Conservation (phyloP, 2,113 vertebrate genomes). For the Pseudolaguvia tuberculata region DNA sequence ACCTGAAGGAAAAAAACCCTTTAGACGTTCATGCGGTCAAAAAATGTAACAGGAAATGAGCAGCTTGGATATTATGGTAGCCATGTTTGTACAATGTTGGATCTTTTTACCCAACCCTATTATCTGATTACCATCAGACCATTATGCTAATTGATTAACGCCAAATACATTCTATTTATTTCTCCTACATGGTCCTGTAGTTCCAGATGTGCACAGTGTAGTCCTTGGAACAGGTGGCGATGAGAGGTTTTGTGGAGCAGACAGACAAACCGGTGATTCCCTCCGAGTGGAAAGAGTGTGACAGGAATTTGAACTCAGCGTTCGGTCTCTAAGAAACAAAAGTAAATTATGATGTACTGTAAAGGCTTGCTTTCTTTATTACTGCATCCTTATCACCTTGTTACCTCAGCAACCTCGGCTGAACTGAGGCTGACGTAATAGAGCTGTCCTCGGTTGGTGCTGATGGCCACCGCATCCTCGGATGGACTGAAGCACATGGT, state of each 20-base stretch:
- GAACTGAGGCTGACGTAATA: conserved; percentile 76
- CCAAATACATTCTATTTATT: not conserved
- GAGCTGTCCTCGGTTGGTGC: conserved; percentile 79
- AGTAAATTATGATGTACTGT: not conserved
- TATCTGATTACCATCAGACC: not conserved
- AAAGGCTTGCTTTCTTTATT: not conserved
- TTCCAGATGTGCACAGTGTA: conserved; percentile 89
- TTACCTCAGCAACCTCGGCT: conserved; percentile 59
- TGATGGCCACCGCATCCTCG: conserved; percentile 75
- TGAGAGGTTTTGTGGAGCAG: conserved; percentile 81
- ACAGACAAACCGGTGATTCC: conserved; percentile 79
- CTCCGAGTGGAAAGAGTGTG: conserved; percentile 77
- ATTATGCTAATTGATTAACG: too few species aligned
- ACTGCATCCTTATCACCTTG: not conserved
- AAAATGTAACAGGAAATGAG: not conserved
- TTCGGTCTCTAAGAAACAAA: conserved; percentile 63
- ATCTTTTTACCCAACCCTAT: too few species aligned
- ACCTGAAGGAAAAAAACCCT: conserved; percentile 59
- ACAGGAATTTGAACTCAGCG: conserved; percentile 76
- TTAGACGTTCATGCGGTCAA: not conserved
- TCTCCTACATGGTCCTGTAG: conserved; percentile 82
- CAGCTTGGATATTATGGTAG: not conserved
- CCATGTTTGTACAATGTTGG: too few species aligned
- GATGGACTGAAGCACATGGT: conserved; percentile 66
- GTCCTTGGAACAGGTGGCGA: conserved; percentile 88